Conservation (phyloP, 1,140 invertebrate species). For the Drosophila parabipectinata region DNA sequence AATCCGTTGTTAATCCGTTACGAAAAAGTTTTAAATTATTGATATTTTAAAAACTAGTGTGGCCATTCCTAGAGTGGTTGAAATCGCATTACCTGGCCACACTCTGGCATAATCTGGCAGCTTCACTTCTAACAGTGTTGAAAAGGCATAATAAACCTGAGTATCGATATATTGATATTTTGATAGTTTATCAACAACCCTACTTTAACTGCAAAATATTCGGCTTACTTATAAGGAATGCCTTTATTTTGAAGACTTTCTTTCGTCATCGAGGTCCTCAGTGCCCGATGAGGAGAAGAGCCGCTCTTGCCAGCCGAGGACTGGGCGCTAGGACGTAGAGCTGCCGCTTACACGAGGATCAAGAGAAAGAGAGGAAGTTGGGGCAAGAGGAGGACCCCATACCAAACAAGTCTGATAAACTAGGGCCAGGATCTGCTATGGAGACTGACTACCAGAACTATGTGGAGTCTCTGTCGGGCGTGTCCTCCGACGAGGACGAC, state of each 20-base stretch:
- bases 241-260: constrained; percentile 11
- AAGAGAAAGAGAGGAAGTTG: constrained; percentile 17
- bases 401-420: constrained; percentile 64
- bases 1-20: too few relatives aligned
- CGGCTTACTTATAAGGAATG: constrained; percentile 32
- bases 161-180: too few relatives aligned
- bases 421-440: constrained; percentile 42
- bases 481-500: constrained; percentile 76
- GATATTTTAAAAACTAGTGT: too few relatives aligned
- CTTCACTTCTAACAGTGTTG: too few relatives aligned
- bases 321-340: constrained; percentile 19
- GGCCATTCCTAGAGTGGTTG: too few relatives aligned
- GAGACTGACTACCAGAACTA: constrained; percentile 72
- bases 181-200: too few relatives aligned
- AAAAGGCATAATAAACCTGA: too few relatives aligned
- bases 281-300: constrained; percentile 20
- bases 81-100: too few relatives aligned
- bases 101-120: too few relatives aligned
- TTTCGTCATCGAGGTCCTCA: not conserved
- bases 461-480: constrained; percentile 72
- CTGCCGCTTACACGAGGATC: constrained; percentile 7
- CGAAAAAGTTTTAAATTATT: too few relatives aligned
- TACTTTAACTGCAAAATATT: constrained; percentile 12
- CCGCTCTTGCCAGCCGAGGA: constrained; percentile 15
- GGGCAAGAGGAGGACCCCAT: not conserved